Base-by-base conservation (phyloP, 2,113 vertebrate species). In the Puntigrus tetrazona region DNA sequence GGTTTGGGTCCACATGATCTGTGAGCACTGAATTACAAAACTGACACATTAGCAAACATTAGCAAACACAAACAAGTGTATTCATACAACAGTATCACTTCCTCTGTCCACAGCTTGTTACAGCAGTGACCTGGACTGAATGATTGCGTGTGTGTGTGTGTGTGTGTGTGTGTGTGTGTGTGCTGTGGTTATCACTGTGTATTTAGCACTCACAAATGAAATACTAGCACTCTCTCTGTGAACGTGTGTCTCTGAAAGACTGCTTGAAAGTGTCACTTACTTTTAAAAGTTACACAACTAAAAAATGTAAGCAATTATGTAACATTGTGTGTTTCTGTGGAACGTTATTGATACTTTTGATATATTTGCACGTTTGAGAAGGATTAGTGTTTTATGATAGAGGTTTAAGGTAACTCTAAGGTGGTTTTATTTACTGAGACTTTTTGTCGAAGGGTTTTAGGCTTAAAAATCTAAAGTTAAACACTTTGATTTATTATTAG, bases 131-230 rank as follows among this genome's bases (percentile, higher is more conserved):
- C 50, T 55, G 50, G 50, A 22, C 50, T 55, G 50, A 55, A 55
- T 55, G 18, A 20, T 6, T 78, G 2, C 7, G 52, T 61, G 52
- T 27, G 27, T 34, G 16, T 1, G 6, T 5, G 9, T 59, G 31
- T 0, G 55, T 83, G 55, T 83, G 69, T 61, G 69, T 75, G 57
- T 61, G 67, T 59, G 55, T 75, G 69, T 74, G 57, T 85, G n/a
- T 0, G 52, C 45, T 82, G 52, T 83, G 67, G 59, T 29, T 83
- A 36, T 83, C 67, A 38, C 29, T 75, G 69, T 74, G 69, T 85
- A 13, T 74, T 27, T 74, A 29, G 5, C 18, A 14, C n/a, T 73
- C 63, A 36, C 1, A 36, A 16, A 67, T 67, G 63, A 67, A 36
- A 67, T 8, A 36, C 31, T 20, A 7, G 16, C 31, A 0, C 18